Evolutionary conservation across 1,140 invertebrate genomes (phyloP), one percentile per base, ranked within the genome.

Genomic region (Drosophila azteca): DNA sequence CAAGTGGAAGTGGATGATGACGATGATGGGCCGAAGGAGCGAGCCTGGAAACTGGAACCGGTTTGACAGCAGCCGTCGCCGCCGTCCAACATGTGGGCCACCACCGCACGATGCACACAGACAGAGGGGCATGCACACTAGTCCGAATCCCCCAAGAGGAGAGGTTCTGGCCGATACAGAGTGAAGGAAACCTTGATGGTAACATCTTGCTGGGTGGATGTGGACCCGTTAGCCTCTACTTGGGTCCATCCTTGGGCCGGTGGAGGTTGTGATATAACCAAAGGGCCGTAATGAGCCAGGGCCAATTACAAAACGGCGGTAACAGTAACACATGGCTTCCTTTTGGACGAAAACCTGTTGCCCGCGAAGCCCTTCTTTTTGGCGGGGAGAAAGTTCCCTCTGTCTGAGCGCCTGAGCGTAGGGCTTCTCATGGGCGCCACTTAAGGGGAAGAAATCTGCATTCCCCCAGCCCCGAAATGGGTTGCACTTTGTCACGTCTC

Each of bases 401-500:
- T 50, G 17, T 20, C 17, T 20, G 17, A 20, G 17, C 1, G 44
- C 43, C 35, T 5, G 11, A 49, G 41, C 20, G 15, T 82, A 82
- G 75, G 82, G 82, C 78, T 87, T 87, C 82, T 35, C 48, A 55
- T 29, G 17, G 82, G 82, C 82, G 83, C 82, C 82, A 88, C 64
- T 66, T 57, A 17, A 61, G 43, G 29, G 45, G 35, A 64, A 49
- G 43, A 69, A 74, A 79, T 63, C 66, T 60, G 58, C 53, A 17
- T 35, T 11, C 8, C 22, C 29, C 29, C 9, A 55, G 62, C 48
- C 43, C 48, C 78, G 78, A 58, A 75, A 77, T 69, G 63, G 35
- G 74, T 68, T 78, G 74, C 69, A 75, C 78, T 87, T 88, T 79
- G 82, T 88, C 79, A 87, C 82, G 82, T 76, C 79, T 88, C 82